These are phyloP conservation scores for Arrhopalites spinosus DNA, from an alignment of 2,888 invertebrate genomes.

Conservation along the genomic window DNA sequence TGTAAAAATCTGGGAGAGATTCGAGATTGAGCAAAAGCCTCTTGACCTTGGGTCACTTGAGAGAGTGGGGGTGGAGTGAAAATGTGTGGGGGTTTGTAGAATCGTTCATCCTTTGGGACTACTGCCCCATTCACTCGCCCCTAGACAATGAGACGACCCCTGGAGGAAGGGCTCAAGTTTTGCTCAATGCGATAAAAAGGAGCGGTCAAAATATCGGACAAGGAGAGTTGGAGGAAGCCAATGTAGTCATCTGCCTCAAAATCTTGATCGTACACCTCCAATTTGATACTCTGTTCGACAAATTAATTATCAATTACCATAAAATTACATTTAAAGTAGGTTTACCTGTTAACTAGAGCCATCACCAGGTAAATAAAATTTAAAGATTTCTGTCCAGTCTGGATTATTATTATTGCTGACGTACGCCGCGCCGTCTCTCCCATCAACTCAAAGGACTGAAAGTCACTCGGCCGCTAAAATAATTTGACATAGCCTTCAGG, in stretches of 20 bases:
- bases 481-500: no score
- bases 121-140: not conserved
- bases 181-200: not conserved
- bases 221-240: constrained; percentile 12
- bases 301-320: not conserved
- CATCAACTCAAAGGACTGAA: not conserved
- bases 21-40: no score
- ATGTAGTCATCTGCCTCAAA: constrained; percentile 22
- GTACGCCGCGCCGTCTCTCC: constrained; percentile 6
- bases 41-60: not conserved
- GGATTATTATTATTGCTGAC: constrained; percentile 35
- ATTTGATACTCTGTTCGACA: constrained; percentile 16
- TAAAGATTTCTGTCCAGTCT: constrained; percentile 34
- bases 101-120: not conserved
- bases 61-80: not conserved
- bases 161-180: constrained; percentile 2
- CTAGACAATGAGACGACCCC: not conserved
- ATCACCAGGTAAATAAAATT: not conserved
- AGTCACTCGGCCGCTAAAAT: no score
- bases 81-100: constrained; percentile 14
- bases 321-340: no score
- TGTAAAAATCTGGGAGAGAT: no score
- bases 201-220: not conserved
- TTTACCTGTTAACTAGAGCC: constrained; percentile 17
- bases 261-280: constrained; percentile 26